Evolutionary conservation across 2,888 invertebrate species (phyloP), one percentile per base, ranked within the genome.

Genomic region (Aelia acuminata): DNA sequence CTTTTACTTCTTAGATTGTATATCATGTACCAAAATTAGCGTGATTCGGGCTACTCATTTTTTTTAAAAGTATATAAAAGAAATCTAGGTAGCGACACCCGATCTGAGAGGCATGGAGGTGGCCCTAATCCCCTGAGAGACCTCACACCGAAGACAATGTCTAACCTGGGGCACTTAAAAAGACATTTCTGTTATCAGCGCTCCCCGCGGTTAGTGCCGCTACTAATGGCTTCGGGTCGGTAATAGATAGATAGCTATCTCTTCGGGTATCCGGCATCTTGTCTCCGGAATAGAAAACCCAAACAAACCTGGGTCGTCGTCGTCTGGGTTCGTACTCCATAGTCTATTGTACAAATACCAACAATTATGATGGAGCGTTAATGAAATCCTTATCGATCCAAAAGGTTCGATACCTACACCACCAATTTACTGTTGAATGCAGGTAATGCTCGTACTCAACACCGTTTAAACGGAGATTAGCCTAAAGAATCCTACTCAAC

Each of bases 231-330:
- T 3, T 39, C 8, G 15, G 35, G n/a, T 26, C n/a, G 47, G 84
- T 86, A 86, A 86, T 86, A 86, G 86, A 86, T 86, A 86, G 86
- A 86, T 86, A 86, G 75, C 31, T n/a, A 86, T 86, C 86, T 49
- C 22, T 18, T 11, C 11, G 85, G 85, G 48, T 85, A 50, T 57
- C 57, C 57, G 57, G 57, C 10, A n/a, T 26, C n/a, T 26, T 57
- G 53, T 57, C 53, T n/a, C 26, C 53, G n/a, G n/a, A 8, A n/a
- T 4, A 57, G 26, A 8, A 57, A 26, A 1, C 57, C 57, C 26
- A 26, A 26, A 26, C 57, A 39, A n/a, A 22, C 1, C 43, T 39
- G 7, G 75, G n/a, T n/a, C n/a, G n/a, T n/a, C n/a, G n/a, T n/a
- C n/a, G n/a, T n/a, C n/a, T n/a, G n/a, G n/a, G n/a, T n/a, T n/a